These are phyloP conservation scores for Matsumurasca onukii DNA, from an alignment of 1,140 invertebrate species.

Conservation along the genomic window DNA sequence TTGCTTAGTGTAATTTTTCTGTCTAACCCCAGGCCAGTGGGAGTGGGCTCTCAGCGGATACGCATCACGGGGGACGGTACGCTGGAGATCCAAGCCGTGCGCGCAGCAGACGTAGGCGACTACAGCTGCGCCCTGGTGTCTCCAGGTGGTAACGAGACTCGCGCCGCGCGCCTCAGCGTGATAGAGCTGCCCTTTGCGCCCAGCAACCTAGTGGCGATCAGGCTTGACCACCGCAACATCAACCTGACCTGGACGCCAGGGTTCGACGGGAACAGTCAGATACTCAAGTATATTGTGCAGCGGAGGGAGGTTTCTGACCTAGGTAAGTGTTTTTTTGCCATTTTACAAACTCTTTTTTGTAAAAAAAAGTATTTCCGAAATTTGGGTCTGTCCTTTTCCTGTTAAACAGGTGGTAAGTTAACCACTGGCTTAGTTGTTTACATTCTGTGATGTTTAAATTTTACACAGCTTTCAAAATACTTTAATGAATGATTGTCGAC, in stretches of 20 bases:
- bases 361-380: too few species aligned
- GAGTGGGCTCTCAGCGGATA: slow-evolving; percentile 59
- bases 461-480: too few species aligned
- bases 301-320: slow-evolving; percentile 83
- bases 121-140: slow-evolving; percentile 83
- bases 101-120: slow-evolving; percentile 78
- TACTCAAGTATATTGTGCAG: slow-evolving; percentile 91
- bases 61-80: slow-evolving; percentile 74
- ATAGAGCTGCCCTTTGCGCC: slow-evolving; percentile 94
- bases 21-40: slow-evolving; percentile 39
- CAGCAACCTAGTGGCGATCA: slow-evolving; percentile 75
- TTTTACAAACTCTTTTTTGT: neutral
- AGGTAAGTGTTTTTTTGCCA: slow-evolving; percentile 54
- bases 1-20: too few species aligned
- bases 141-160: slow-evolving; percentile 88
- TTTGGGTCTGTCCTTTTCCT: neutral
- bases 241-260: slow-evolving; percentile 93
- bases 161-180: slow-evolving; percentile 79
- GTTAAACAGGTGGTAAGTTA: too few species aligned
- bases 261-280: slow-evolving; percentile 96
- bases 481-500: too few species aligned
- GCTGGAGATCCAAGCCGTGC: slow-evolving; percentile 75
- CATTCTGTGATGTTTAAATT: too few species aligned
- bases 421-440: too few species aligned
- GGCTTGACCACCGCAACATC: slow-evolving; percentile 65